Conservation (phyloP, 2,888 invertebrate species). For the Branchellion lobata region DNA sequence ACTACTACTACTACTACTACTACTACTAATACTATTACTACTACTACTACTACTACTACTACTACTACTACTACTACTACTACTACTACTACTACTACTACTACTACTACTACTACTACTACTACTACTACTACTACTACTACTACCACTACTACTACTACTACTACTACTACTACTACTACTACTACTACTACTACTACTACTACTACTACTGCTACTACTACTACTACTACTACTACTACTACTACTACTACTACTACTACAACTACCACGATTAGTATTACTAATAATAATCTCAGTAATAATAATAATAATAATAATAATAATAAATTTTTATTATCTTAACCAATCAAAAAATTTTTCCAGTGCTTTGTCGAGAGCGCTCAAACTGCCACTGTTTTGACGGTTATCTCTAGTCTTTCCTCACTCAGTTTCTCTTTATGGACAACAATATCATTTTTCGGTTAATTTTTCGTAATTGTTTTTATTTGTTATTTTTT, state of each 20-base stretch:
- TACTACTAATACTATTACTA: constrained; percentile 6
- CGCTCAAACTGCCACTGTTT: too few relatives aligned
- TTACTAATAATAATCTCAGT: neutral
- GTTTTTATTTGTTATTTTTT: too few relatives aligned
- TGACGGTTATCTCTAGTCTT: too few relatives aligned
- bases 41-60: constrained; percentile 9
- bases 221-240: constrained; percentile 22
- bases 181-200: constrained; percentile 22
- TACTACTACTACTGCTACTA: constrained; percentile 19
- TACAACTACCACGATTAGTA: neutral
- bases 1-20: neutral
- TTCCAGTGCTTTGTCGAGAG: too few relatives aligned
- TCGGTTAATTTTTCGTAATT: too few relatives aligned
- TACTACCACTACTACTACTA: constrained; percentile 19
- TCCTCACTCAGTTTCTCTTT: too few relatives aligned
- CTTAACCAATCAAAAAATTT: too few relatives aligned
- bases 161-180: constrained; percentile 22
- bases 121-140: constrained; percentile 22
- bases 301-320: too few relatives aligned
- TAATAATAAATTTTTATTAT: too few relatives aligned
- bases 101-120: constrained; percentile 19
- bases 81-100: constrained; percentile 25
- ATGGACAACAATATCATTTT: too few relatives aligned
- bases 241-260: constrained; percentile 17
- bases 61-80: constrained; percentile 6